A percentile compares a stretch with the other conserved stretches of the same genome.
Evolutionary conservation across 2,888 invertebrate species (phyloP).

Genomic region (Mechanitis messenoides): DNA sequence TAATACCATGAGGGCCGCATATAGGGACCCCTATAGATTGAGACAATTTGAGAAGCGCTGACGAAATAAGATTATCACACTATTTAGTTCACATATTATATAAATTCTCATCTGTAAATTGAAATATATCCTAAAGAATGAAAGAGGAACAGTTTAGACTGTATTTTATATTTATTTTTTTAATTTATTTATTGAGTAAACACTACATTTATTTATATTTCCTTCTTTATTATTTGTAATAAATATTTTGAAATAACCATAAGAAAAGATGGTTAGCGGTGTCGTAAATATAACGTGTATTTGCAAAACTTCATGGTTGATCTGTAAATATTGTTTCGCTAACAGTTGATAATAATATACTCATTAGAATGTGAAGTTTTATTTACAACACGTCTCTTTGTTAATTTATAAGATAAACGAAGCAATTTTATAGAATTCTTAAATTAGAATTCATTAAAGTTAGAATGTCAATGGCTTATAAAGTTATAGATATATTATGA

Average conservation of each 20-base stretch:
- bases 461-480: no score
- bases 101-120: no score
- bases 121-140: slow-evolving; percentile 13
- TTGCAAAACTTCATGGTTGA: slow-evolving; percentile 2
- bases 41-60: slow-evolving; percentile 61
- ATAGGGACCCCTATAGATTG: slow-evolving; percentile 58
- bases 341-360: background rate
- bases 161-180: background rate
- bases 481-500: no score
- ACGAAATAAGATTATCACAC: slow-evolving; percentile 46
- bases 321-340: background rate
- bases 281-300: slow-evolving; percentile 1
- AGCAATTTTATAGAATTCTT: no score
- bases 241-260: slow-evolving; percentile 4
- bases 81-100: background rate
- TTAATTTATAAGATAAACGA: no score
- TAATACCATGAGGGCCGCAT: slow-evolving; percentile 59
- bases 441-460: no score
- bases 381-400: background rate
- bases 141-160: slow-evolving; percentile 8
- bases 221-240: background rate
- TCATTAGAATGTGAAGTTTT: background rate
- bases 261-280: slow-evolving; percentile 1
- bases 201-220: slow-evolving; percentile 1
- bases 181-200: background rate